Evolutionary conservation across 2,113 vertebrate genomes (phyloP).

Genomic region (Chionodraco myersi): DNA sequence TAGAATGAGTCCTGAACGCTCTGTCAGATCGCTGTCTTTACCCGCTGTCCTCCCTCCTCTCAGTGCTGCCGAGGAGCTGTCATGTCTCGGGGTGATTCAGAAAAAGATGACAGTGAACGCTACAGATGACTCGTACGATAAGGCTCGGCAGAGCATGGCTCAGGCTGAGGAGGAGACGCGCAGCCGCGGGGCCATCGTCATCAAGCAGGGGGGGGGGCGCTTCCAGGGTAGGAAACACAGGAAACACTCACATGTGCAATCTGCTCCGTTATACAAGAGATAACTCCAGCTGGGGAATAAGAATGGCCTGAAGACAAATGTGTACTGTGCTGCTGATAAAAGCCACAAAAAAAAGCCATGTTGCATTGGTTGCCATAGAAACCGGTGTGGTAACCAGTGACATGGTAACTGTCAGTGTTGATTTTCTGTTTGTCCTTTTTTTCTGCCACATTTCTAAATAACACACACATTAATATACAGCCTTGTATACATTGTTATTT

Average conservation of each 20-base stretch:
- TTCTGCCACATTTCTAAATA: not conserved
- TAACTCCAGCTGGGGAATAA: slow-evolving; percentile 26
- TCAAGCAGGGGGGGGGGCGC: slow-evolving; percentile 89
- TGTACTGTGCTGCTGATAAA: slow-evolving; percentile 42
- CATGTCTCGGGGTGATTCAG: slow-evolving; percentile 93
- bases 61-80: slow-evolving; percentile 88
- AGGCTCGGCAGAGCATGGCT: slow-evolving; percentile 92
- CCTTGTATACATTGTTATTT: too few relatives aligned
- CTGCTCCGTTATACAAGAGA: slow-evolving; percentile 33
- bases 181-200: slow-evolving; percentile 91
- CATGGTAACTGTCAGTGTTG: slow-evolving; percentile 29
- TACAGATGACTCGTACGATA: slow-evolving; percentile 94
- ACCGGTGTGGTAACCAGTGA: slow-evolving; percentile 52
- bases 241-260: not conserved
- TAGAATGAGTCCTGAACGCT: slow-evolving; percentile 6
- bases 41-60: not conserved
- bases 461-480: not conserved
- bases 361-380: slow-evolving; percentile 59
- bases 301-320: slow-evolving; percentile 48
- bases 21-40: slow-evolving; percentile 24
- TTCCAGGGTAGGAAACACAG: slow-evolving; percentile 83
- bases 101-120: slow-evolving; percentile 95
- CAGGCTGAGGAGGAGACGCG: slow-evolving; percentile 93
- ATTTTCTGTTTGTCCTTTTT: slow-evolving; percentile 23
- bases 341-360: slow-evolving; percentile 39